Evolutionary conservation across 2,888 invertebrate genomes (phyloP).

Genomic region (Acanthosepion lycidas): DNA sequence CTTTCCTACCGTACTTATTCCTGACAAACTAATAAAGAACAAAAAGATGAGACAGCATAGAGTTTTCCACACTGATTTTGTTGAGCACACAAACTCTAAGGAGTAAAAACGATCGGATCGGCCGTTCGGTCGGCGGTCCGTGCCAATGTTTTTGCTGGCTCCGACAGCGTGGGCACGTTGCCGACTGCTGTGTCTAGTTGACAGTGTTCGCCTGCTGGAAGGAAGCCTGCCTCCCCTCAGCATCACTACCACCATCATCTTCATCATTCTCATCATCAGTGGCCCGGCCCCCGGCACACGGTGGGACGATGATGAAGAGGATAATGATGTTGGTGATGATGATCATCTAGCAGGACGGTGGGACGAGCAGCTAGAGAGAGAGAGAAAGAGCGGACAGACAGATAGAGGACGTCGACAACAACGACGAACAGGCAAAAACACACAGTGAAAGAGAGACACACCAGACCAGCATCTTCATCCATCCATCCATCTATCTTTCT

Average conservation of each 20-base stretch:
- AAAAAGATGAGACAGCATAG: background rate
- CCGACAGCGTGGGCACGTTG: constrained; percentile 45
- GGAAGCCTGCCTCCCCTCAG: background rate
- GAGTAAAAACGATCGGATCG: background rate
- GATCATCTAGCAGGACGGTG: background rate
- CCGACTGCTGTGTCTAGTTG: constrained; percentile 48
- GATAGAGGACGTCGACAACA: constrained; percentile 33
- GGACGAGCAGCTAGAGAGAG: constrained; percentile 22
- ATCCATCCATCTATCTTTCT: constrained; percentile 35
- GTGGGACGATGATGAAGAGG: constrained; percentile 34
- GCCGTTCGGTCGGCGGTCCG: constrained; percentile 6
- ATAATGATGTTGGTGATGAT: background rate
- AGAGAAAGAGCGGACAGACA: background rate
- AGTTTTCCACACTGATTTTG: background rate
- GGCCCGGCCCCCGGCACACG: background rate
- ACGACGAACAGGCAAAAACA: constrained; percentile 14
- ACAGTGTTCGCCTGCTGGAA: constrained; percentile 47
- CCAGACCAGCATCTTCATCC: constrained; percentile 24
- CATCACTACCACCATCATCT: background rate
- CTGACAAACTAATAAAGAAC: background rate
- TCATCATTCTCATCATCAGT: constrained; percentile 22
- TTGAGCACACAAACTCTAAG: background rate
- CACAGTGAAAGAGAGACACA: constrained; percentile 33
- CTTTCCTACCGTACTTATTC: no score
- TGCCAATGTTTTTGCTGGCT: constrained; percentile 47